Conservation (phyloP, 2,888 invertebrate genomes). For the Lasioglossum zephyrum region DNA sequence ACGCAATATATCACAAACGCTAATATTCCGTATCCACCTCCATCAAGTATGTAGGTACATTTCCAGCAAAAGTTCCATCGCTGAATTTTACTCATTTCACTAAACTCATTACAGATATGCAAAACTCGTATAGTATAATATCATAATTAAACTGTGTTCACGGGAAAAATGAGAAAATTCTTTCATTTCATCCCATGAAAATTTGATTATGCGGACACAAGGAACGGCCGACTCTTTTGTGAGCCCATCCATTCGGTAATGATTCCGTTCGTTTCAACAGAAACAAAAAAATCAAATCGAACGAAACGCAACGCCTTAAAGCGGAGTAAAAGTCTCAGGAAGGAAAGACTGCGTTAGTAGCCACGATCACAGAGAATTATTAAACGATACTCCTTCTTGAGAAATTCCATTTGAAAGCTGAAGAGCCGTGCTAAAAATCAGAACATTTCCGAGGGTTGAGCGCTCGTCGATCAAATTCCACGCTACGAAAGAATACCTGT, state of each 20-base stretch:
- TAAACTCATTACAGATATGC: too few relatives aligned
- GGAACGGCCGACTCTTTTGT: not conserved
- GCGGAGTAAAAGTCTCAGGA: not conserved
- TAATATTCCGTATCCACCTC: too few relatives aligned
- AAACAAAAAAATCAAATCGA: not conserved
- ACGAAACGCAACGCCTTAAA: not conserved
- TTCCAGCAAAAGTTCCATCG: not conserved
- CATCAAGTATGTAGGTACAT: not conserved
- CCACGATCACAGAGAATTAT: slow-evolving; percentile 4
- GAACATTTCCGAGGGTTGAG: not conserved
- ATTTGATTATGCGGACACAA: too few relatives aligned
- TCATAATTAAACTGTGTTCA: too few relatives aligned
- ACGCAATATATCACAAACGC: too few relatives aligned
- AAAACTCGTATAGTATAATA: too few relatives aligned
- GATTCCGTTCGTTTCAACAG: not conserved
- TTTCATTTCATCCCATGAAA: too few relatives aligned
- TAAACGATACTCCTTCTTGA: not conserved
- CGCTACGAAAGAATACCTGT: not conserved
- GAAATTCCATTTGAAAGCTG: not conserved
- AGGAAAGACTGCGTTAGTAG: not conserved
- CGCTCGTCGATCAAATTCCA: not conserved
- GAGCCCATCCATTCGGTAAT: not conserved
- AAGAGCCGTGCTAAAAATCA: not conserved
- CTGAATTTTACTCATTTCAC: not conserved
- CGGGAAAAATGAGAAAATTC: too few relatives aligned